Evolutionary conservation across 2,113 vertebrate genomes (phyloP).

Genomic region (Neodon shergylaensis): DNA sequence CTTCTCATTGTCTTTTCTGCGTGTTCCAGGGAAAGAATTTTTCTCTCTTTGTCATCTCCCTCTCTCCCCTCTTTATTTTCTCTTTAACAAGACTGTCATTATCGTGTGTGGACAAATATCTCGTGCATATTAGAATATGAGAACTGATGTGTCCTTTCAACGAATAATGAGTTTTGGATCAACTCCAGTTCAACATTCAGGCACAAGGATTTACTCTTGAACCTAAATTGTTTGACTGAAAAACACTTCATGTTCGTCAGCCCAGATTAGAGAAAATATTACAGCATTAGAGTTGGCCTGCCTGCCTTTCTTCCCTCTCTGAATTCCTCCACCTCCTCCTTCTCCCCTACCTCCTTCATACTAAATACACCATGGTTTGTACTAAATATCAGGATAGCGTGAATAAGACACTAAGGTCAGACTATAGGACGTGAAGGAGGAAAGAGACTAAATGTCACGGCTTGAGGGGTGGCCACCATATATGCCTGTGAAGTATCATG

Average conservation of each 20-base stretch:
- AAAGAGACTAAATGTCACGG: background rate
- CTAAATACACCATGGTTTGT: background rate
- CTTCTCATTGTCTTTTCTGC: background rate
- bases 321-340: rapidly evolving
- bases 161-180: constrained; percentile 42
- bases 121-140: background rate
- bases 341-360: background rate
- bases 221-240: background rate
- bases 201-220: background rate
- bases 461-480: background rate
- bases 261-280: background rate
- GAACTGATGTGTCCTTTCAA: constrained; percentile 43
- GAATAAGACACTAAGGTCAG: background rate
- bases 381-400: background rate
- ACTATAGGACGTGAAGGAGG: background rate
- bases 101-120: background rate
- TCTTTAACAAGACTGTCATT: constrained; percentile 25
- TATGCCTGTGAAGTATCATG: background rate
- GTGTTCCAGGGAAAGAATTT: background rate
- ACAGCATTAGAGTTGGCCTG: background rate
- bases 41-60: background rate
- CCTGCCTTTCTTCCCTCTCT: background rate
- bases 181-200: constrained; percentile 27
- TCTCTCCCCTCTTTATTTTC: background rate
- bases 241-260: background rate